Conservation (phyloP, 1,140 invertebrate species). For the Drosophila burlai region DNA sequence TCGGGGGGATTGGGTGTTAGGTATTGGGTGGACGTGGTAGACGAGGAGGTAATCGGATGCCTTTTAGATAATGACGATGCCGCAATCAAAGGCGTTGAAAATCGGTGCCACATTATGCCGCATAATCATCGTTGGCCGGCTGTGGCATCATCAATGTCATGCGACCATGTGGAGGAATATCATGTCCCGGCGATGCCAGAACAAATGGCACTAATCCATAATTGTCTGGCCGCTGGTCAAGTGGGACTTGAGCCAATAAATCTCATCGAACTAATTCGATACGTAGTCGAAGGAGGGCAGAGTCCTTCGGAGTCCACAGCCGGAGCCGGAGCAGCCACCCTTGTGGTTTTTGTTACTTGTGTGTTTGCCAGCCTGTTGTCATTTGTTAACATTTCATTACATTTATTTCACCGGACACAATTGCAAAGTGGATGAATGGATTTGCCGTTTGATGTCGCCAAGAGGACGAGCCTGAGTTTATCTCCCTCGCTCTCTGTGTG, state of each 20-base stretch:
- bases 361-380: conserved; percentile 83
- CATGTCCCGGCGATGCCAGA: conserved; percentile 49
- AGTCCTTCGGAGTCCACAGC: background rate
- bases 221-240: conserved; percentile 81
- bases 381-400: conserved; percentile 85
- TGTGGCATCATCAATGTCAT: conserved; percentile 39
- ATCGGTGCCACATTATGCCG: conserved; percentile 72
- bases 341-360: conserved; percentile 78
- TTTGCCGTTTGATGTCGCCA: conserved; percentile 75
- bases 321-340: conserved; percentile 47
- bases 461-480: conserved; percentile 29
- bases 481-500: conserved; percentile 23
- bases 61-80: conserved; percentile 70
- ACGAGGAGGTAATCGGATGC: conserved; percentile 65
- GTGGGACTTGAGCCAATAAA: conserved; percentile 84
- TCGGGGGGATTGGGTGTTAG: conserved; percentile 6
- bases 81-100: conserved; percentile 54
- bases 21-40: background rate
- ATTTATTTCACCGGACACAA: conserved; percentile 82
- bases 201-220: conserved; percentile 84
- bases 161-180: conserved; percentile 53
- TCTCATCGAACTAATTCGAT: conserved; percentile 84
- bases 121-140: conserved; percentile 52
- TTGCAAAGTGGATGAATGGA: conserved; percentile 82
- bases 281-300: conserved; percentile 32